Conservation (phyloP, 1,140 invertebrate species). For the Cydia amplana region DNA sequence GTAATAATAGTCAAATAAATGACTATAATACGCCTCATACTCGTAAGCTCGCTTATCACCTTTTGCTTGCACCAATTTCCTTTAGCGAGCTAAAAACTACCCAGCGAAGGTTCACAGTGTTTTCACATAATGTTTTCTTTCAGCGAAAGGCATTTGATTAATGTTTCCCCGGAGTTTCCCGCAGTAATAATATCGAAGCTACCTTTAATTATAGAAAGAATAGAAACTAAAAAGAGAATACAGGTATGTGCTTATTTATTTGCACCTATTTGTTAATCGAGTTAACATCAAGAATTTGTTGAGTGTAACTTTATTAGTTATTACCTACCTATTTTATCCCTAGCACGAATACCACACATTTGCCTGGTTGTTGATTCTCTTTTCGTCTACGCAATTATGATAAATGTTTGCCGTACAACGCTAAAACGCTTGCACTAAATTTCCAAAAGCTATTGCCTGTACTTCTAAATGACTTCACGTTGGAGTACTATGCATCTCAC, state of each 20-base stretch:
- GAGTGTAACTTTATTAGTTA: too few relatives aligned
- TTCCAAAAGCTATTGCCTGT: too few relatives aligned
- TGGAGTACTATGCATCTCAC: too few relatives aligned
- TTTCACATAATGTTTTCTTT: conserved; percentile 31
- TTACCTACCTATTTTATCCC: too few relatives aligned
- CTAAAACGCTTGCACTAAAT: too few relatives aligned
- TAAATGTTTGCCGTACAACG: too few relatives aligned
- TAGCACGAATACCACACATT: too few relatives aligned
- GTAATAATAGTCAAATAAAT: too few relatives aligned
- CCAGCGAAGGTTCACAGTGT: conserved; percentile 22
- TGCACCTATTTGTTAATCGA: neutral
- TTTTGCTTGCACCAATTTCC: neutral
- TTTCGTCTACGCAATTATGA: too few relatives aligned
- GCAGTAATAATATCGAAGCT: conserved; percentile 18
- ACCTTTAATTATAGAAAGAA: conserved; percentile 20
- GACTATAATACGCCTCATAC: too few relatives aligned
- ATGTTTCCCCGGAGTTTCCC: conserved; percentile 16
- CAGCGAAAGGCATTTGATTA: conserved; percentile 25
- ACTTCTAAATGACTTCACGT: too few relatives aligned
- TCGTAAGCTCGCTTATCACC: neutral
- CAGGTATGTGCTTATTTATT: neutral
- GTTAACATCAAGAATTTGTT: neutral
- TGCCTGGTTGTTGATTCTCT: too few relatives aligned
- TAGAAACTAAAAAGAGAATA: conserved; percentile 4
- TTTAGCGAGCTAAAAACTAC: conserved; percentile 24